Conservation (phyloP, 2,113 vertebrate species). For the Melanotaenia duboulayi region DNA sequence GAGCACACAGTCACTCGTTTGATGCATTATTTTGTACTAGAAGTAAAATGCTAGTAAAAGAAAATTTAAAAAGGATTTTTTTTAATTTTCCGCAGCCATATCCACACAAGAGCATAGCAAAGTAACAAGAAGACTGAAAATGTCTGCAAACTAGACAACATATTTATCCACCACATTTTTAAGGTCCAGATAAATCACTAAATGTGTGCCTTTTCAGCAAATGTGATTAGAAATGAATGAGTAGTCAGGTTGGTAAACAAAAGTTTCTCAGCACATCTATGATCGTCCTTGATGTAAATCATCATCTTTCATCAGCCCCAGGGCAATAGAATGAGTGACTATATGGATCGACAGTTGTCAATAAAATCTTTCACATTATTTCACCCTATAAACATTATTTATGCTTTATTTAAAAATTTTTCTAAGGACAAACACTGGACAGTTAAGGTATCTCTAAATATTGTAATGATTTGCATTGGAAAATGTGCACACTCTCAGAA, state of each 20-base stretch:
- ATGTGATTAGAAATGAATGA: neutral
- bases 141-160: no score
- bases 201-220: neutral
- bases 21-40: no score
- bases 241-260: neutral
- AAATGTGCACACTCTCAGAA: constrained; percentile 8
- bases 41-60: neutral
- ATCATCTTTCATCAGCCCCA: neutral
- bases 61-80: neutral
- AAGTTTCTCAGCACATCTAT: neutral
- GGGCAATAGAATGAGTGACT: neutral
- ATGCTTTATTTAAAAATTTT: neutral
- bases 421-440: neutral
- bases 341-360: neutral
- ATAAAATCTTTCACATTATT: neutral
- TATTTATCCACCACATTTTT: neutral
- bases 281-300: neutral
- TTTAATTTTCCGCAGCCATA: neutral
- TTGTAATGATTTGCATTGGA: neutral
- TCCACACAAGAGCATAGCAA: neutral
- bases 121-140: neutral
- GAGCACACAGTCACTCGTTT: neutral
- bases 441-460: neutral
- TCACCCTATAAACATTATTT: neutral
- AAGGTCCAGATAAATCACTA: neutral